Percentiles rank a stretch among this genome's conserved stretches.
Evolutionary conservation across 2,113 vertebrate species (phyloP).

Genomic region (Sakesphorus luctuosus): DNA sequence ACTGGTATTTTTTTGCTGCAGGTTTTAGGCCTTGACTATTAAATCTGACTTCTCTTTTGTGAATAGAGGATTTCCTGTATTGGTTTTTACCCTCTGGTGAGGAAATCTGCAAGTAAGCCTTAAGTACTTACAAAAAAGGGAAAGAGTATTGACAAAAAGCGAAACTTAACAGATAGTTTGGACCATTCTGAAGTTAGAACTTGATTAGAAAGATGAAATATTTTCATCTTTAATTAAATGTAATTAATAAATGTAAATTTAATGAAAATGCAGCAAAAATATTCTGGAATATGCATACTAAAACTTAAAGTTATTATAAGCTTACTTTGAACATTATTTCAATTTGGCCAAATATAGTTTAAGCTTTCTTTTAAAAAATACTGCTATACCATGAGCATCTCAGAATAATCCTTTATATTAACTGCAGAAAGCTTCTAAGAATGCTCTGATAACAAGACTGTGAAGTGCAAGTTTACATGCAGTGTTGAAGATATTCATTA

Average conservation of each 20-base stretch:
- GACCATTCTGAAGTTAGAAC: not conserved
- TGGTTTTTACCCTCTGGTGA: not conserved
- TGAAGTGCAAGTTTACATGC: constrained; percentile 79
- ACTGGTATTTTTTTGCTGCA: not conserved
- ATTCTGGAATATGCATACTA: not conserved
- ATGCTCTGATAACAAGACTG: constrained; percentile 69
- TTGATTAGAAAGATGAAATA: not conserved
- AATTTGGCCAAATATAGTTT: constrained; percentile 1
- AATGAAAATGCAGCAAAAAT: not conserved
- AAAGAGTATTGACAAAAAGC: not conserved
- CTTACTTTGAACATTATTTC: not conserved
- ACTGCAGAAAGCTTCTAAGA: constrained; percentile 73
- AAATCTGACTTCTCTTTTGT: not conserved
- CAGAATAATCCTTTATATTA: constrained; percentile 71
- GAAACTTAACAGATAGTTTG: not conserved
- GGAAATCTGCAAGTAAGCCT: not conserved
- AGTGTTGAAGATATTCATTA: constrained; percentile 82
- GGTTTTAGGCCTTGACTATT: not conserved
- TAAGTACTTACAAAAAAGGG: not conserved
- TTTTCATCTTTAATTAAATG: not conserved
- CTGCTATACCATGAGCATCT: constrained; percentile 12
- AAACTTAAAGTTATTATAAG: not conserved
- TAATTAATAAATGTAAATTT: not conserved
- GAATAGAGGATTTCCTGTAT: not conserved
- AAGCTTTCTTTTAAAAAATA: constrained; percentile 21